Evolutionary conservation across 2,888 invertebrate species (phyloP).

Genomic region (Reticulitermes lucifugus): DNA sequence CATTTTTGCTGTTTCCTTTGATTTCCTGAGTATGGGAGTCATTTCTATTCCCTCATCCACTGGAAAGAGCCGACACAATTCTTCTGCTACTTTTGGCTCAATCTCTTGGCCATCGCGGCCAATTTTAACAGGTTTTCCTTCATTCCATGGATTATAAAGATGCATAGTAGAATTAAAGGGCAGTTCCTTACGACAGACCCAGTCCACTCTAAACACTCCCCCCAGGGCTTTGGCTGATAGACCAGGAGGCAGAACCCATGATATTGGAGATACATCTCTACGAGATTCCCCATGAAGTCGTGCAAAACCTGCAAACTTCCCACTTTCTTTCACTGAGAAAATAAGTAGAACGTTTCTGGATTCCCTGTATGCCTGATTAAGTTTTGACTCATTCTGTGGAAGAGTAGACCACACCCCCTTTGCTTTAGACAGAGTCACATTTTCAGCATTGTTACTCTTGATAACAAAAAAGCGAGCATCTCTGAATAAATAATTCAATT

Average conservation of each 20-base stretch:
- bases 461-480: constrained; percentile 96
- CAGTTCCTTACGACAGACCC: constrained; percentile 95
- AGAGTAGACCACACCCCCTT: constrained; percentile 98
- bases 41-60: constrained; percentile 92
- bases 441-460: constrained; percentile 98
- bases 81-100: constrained; percentile 94
- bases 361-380: constrained; percentile 94
- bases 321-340: constrained; percentile 98
- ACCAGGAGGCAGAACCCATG: constrained; percentile 95
- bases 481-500: constrained; percentile 93
- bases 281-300: constrained; percentile 89
- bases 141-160: constrained; percentile 97
- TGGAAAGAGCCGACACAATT: constrained; percentile 92
- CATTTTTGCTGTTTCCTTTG: constrained; percentile 83
- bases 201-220: constrained; percentile 96
- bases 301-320: constrained; percentile 95
- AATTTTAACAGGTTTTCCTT: constrained; percentile 98
- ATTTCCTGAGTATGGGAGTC: constrained; percentile 86
- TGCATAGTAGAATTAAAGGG: constrained; percentile 93
- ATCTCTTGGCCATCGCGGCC: constrained; percentile 99
- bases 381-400: constrained; percentile 95
- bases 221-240: constrained; percentile 92
- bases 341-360: constrained; percentile 94
- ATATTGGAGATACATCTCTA: constrained; percentile 88
- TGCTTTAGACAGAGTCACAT: constrained; percentile 93